A percentile compares a stretch with the other conserved stretches of the same genome.
phyloP scores from a whole-genome alignment of 2,888 invertebrate genomes.

The Leptopilina drosophilae region DNA sequence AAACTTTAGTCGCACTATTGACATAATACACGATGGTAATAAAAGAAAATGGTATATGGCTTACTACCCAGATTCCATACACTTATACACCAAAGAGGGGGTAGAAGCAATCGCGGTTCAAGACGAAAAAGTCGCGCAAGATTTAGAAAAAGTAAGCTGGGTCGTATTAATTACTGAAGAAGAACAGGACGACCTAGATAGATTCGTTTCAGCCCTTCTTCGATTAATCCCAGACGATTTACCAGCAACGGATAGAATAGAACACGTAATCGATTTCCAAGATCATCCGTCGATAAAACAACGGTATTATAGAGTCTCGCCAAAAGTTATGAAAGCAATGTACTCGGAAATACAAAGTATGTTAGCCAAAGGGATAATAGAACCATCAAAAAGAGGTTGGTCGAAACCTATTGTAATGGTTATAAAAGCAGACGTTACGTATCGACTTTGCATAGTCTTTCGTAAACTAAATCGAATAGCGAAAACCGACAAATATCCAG shows the following conservation, averaged over 20 bases:
- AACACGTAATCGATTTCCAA: slow-evolving; percentile 15
- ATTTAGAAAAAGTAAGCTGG: too few species aligned
- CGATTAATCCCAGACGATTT: too few species aligned
- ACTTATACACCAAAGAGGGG: not conserved
- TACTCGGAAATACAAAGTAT: not conserved
- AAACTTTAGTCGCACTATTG: not conserved
- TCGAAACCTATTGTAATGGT: slow-evolving; percentile 44
- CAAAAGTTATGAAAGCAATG: slow-evolving; percentile 13
- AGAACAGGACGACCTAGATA: too few species aligned
- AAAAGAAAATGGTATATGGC: not conserved
- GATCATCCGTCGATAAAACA: not conserved
- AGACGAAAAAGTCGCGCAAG: too few species aligned
- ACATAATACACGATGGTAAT: not conserved
- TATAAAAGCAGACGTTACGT: not conserved
- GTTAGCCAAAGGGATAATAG: slow-evolving; percentile 29
- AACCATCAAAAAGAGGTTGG: slow-evolving; percentile 40
- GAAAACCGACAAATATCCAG: slow-evolving; percentile 63
- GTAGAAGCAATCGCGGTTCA: too few species aligned
- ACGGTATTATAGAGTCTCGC: not conserved
- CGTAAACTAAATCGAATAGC: slow-evolving; percentile 65
- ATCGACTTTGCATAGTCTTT: slow-evolving; percentile 61
- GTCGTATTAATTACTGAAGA: too few species aligned
- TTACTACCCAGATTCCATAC: not conserved
- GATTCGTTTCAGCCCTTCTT: too few species aligned
- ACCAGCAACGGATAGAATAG: not conserved